Evolutionary conservation across 1,140 invertebrate species (phyloP), one percentile per base, ranked within the genome.

Genomic region (Aporrectodea caliginosa): DNA sequence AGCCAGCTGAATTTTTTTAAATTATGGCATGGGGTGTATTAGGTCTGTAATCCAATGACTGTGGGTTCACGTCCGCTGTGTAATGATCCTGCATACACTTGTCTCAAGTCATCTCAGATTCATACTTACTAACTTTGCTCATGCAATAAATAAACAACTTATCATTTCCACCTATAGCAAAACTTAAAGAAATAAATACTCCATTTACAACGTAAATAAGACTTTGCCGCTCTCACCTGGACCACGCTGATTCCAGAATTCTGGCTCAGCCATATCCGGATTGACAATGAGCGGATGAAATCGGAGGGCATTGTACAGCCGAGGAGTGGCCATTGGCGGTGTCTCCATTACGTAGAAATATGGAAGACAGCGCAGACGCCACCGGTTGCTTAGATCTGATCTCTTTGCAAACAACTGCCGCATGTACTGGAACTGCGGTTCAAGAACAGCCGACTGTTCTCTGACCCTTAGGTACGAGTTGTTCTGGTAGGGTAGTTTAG

Each of bases 231-330:
- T 58, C 43, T 58, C 16, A 76, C 75, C 43, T 76, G 75, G 75
- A 22, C 75, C 75, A 2, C n/a, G 22, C 43, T 76, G n/a, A 30
- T 76, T 76, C 75, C 75, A 76, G 31, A 76, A 76, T 58, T 76
- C 75, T 30, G 75, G 75, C 43, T 76, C 75, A 1, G 33, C 43
- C 29, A 76, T 58, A 29, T 76, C 16, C 33, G 75, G 75, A 76
- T 76, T 76, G 6, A 43, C 1, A 43, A 76, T 43, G 27, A 32
- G 43, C 2, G 34, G 34, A 68, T 76, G 75, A 58, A 58, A 76
- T 43, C 75, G 32, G 2, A 76, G 34, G 43, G 43, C 35, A 35
- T 32, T 58, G 29, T 58, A 43, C 16, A 76, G 75, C 43, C 75
- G 33, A 27, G 43, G 29, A 35, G 30, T 43, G 33, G 29, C 30